Base-by-base conservation (phyloP, 2,888 invertebrate species). In the Drosophila meridiana region DNA sequence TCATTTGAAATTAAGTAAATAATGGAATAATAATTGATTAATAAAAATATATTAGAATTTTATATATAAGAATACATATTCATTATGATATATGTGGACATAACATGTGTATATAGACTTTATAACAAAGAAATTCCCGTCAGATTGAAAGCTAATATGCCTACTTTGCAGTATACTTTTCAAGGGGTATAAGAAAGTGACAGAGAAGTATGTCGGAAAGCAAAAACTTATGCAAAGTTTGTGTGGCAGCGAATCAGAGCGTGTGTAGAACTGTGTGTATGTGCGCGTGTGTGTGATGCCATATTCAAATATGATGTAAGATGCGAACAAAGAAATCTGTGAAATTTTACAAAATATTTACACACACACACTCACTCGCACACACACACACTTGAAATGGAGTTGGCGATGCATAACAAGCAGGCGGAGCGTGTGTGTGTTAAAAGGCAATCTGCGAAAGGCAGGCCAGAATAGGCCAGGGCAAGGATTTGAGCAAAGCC, bases 211-310 rank as follows among this genome's bases (percentile, higher is more conserved):
- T 89, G 83, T 83, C 77, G 75, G 71, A 74, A 80, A 73, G 73
- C 73, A 80, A 69, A 78, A 89, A 86, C 89, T 83, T 89, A 83
- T 84, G 84, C 87, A 86, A 83, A 83, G 89, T 86, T 83, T 83
- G 81, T 61, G 73, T 48, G 70, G 76, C 67, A 74, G 69, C 69
- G 72, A 84, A 83, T 83, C 89, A 73, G 73, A 76, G 88, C 76
- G 85, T 20, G 45, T 32, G 60, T 45, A 34, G 48, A 57, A 28
- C 26, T 53, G 50, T 59, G 45, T n/a, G 56, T 20, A 56, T n/a
- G 57, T 45, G 58, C 67, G 48, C 28, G 36, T 45, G 53, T 69
- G 48, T 32, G 36, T 75, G 60, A 60, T 69, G 72, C 71, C 75
- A 69, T 87, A 87, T 83, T 81, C 83, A 87, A 83, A 86, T 86